Base-by-base conservation (phyloP, 1,140 invertebrate species). In the Cydia fagiglandana region DNA sequence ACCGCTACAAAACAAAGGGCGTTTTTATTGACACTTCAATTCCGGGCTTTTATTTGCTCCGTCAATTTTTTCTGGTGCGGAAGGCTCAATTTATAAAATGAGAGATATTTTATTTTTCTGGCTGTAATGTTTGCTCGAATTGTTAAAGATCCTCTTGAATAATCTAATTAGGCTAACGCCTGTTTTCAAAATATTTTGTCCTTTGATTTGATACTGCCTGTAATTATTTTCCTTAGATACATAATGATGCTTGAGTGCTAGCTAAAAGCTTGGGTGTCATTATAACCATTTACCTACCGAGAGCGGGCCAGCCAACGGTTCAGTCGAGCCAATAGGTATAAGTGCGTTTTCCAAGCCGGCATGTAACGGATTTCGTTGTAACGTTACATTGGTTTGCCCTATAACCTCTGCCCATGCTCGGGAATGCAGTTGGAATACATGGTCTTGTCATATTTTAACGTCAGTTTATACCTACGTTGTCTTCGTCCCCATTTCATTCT, bases 1-100 rank as follows among this genome's bases (percentile, higher is more conserved):
- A 53, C 47, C 47, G 73, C 13, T n/a, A 73, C 17, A 73, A 15
- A 41, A 53, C 15, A 73, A 73, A 73, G 41, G 47, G 28, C 41
- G 20, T 4, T 50, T 73, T 50, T 73, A 73, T 53, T 73, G 41
- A 53, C 73, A 70, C 66, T 70, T 41, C 66, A 70, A 70, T 70
- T 70, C 34, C 34, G 34, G 38, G 20, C 34, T 41, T 70, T 70
- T 70, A 70, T 70, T 41, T 70, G 38, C n/a, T 38, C 34, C 7
- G 34, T 70, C 30, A 70, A 70, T 41, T 17, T 70, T 41, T 70
- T 41, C 38, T 34, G 30, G 6, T n/a, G 34, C 34, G 38, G 30
- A 70, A 28, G 38, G 6, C 66, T 70, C 66, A 70, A 70, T 45
- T 17, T 41, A 38, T 70, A 70, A 41, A 70, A 61, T 70, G 38